A percentile compares a stretch with the other conserved stretches of the same genome.
These are phyloP conservation scores for Chydorus sphaericus DNA, from an alignment of 2,888 invertebrate species.

Conservation along the genomic window DNA sequence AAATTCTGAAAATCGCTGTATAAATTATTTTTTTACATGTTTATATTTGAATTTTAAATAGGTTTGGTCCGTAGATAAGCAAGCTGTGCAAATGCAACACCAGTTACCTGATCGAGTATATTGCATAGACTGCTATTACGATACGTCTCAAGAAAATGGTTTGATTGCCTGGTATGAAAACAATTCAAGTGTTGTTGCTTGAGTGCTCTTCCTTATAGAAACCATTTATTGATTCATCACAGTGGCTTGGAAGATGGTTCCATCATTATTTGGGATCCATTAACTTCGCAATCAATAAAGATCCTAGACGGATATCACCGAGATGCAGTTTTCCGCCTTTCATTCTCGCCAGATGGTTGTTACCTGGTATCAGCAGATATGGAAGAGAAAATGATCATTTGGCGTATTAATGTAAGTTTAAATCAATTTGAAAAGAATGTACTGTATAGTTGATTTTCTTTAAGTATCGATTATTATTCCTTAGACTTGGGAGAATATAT, in stretches of 20 bases:
- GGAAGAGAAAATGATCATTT: background rate
- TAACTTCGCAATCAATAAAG: background rate
- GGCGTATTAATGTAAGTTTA: background rate
- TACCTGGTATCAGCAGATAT: background rate
- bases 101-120: background rate
- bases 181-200: background rate
- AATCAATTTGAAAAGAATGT: too few relatives aligned
- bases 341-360: background rate
- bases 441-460: too few relatives aligned
- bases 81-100: too few relatives aligned
- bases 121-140: background rate
- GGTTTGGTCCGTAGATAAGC: too few relatives aligned
- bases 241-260: background rate
- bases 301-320: background rate
- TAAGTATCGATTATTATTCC: too few relatives aligned
- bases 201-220: background rate
- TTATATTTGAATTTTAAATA: too few relatives aligned
- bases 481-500: too few relatives aligned
- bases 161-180: background rate
- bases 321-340: background rate
- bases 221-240: too few relatives aligned
- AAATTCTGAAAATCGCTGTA: too few relatives aligned
- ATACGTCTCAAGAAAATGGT: background rate
- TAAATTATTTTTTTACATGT: too few relatives aligned
- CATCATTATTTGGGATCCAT: background rate